Evolutionary conservation across 2,888 invertebrate species (phyloP).

Genomic region (Eustalomyia histrio): DNA sequence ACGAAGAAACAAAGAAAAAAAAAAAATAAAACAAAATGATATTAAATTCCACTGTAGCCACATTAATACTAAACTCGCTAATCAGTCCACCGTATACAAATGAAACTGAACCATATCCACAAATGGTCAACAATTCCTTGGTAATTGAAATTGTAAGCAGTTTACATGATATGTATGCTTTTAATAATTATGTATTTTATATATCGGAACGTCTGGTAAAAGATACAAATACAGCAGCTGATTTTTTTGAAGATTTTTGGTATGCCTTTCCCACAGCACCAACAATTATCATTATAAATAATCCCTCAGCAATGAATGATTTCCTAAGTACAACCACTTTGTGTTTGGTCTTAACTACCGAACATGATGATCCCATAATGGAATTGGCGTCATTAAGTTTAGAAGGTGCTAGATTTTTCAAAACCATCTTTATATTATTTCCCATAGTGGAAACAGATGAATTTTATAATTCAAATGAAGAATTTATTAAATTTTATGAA

Average conservation of each 20-base stretch:
- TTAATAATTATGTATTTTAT: slow-evolving; percentile 72
- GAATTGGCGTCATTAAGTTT: slow-evolving; percentile 69
- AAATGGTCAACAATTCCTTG: slow-evolving; percentile 66
- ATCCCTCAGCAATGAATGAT: slow-evolving; percentile 60
- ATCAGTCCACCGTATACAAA: background rate
- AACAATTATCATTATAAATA: slow-evolving; percentile 63
- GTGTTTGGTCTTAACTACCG: slow-evolving; percentile 72
- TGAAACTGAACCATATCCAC: slow-evolving; percentile 38
- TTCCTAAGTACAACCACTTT: slow-evolving; percentile 71
- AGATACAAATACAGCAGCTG: slow-evolving; percentile 41
- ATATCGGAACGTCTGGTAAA: slow-evolving; percentile 70
- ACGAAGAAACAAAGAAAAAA: too few species aligned
- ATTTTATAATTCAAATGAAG: slow-evolving; percentile 50
- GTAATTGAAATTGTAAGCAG: slow-evolving; percentile 67
- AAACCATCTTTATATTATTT: slow-evolving; percentile 72
- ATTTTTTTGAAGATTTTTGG: slow-evolving; percentile 70
- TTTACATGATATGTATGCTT: slow-evolving; percentile 67
- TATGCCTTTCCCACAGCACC: slow-evolving; percentile 68
- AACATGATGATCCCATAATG: slow-evolving; percentile 71
- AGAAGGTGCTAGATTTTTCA: slow-evolving; percentile 68
- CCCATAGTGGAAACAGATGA: slow-evolving; percentile 63
- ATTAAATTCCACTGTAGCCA: slow-evolving; percentile 44
- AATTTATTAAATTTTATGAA: slow-evolving; percentile 37
- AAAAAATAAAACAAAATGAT: too few species aligned
- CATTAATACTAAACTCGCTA: slow-evolving; percentile 34